Conservation (phyloP, 2,888 invertebrate genomes). For the Altica lythri region DNA sequence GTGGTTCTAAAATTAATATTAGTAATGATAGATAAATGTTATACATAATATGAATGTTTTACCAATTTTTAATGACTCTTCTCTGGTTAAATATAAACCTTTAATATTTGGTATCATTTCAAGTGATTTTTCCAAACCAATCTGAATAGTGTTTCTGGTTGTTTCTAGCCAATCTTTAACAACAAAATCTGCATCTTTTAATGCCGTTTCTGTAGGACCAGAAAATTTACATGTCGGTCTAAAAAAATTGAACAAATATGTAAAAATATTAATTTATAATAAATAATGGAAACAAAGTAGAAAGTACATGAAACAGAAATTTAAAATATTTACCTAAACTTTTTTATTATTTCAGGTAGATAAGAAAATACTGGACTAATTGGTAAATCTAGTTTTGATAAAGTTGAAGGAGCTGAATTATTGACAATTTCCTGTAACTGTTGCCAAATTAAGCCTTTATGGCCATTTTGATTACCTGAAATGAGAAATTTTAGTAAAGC, state of each 20-base stretch:
- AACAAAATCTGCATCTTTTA: conserved; percentile 53
- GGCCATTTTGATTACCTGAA: conserved; percentile 40
- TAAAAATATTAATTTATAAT: not conserved
- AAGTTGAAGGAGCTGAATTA: conserved; percentile 49
- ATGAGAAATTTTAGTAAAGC: too few species aligned
- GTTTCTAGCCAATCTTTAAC: conserved; percentile 69
- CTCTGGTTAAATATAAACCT: conserved; percentile 72
- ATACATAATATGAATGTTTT: too few species aligned
- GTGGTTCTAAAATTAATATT: conserved; percentile 59
- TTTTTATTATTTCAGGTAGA: conserved; percentile 55
- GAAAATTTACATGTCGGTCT: conserved; percentile 30
- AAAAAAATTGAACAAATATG: conserved; percentile 2
- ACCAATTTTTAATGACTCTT: conserved; percentile 70
- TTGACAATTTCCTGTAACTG: conserved; percentile 53
- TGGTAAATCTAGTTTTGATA: conserved; percentile 52
- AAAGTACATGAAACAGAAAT: too few species aligned
- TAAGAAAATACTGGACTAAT: conserved; percentile 49
- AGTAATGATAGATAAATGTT: too few species aligned
- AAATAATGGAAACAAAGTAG: too few species aligned
- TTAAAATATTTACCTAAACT: conserved; percentile 50
- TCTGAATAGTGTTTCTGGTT: conserved; percentile 63
- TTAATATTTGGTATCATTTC: conserved; percentile 71
- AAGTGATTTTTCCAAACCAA: conserved; percentile 64
- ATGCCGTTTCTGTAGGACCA: conserved; percentile 26
- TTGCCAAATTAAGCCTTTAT: conserved; percentile 54